These are phyloP conservation scores for Troilus luridus DNA, from an alignment of 2,888 invertebrate species.

Conservation along the genomic window DNA sequence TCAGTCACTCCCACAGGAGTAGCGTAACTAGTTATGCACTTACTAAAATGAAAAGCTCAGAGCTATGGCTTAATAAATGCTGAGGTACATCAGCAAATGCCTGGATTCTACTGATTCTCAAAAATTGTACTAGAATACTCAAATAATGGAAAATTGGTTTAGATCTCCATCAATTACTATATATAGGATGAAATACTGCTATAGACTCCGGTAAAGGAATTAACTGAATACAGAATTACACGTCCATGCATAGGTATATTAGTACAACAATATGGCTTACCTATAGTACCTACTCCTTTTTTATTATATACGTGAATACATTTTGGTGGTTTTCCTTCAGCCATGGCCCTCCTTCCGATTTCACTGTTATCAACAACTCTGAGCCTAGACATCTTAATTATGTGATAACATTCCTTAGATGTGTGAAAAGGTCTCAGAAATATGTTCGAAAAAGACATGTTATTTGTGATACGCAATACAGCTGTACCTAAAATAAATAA, in stretches of 20 bases:
- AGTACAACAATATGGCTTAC: conserved; percentile 68
- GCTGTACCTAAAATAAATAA: background rate
- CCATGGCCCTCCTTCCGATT: conserved; percentile 94
- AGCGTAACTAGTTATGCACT: too few relatives aligned
- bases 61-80: too few relatives aligned
- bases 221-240: background rate
- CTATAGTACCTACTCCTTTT: conserved; percentile 76
- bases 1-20: too few relatives aligned
- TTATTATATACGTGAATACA: conserved; percentile 96
- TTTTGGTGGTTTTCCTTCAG: conserved; percentile 92
- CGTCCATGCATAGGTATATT: background rate
- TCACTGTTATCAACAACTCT: conserved; percentile 97
- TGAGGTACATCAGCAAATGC: too few relatives aligned
- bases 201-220: too few relatives aligned
- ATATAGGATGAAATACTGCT: too few relatives aligned
- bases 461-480: background rate
- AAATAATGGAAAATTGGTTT: too few relatives aligned
- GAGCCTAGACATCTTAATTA: conserved; percentile 82
- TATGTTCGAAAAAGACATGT: conserved; percentile 52
- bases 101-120: too few relatives aligned
- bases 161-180: too few relatives aligned
- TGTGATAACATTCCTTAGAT: conserved; percentile 71
- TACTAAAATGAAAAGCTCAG: too few relatives aligned
- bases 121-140: too few relatives aligned
- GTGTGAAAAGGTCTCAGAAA: conserved; percentile 58